Evolutionary conservation across 2,113 vertebrate species (phyloP), one percentile per base, ranked within the genome.

Genomic region (Nannobrachium achirus): DNA sequence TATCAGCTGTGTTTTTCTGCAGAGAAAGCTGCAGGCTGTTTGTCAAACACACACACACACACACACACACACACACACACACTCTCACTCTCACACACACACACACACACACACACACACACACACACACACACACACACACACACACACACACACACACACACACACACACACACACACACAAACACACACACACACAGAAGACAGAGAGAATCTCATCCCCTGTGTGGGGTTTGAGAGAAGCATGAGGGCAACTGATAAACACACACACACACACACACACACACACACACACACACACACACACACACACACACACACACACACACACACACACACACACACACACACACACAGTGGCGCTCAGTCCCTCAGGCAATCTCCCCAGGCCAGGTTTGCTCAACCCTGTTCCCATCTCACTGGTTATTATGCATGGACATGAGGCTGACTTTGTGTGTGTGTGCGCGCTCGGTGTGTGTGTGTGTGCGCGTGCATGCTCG

Each of bases 361-460:
- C n/a, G 16, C 50, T 16, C 50, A 16, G 7, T 63, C 67, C 56
- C 51, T 16, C 39, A 56, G 73, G 33, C 51, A 11, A 14, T 74
- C 33, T 85, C 69, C 50, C 57, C 63, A 45, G 73, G 61, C 66
- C 20, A 51, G 48, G 44, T 67, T 75, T 57, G 56, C 64, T 71
- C 59, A 71, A 42, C 59, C 63, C 69, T 71, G 46, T 80, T 75
- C n/a, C 67, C 61, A 82, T 75, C 72, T 64, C 66, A 44, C 41
- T 44, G 4, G 57, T 81, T 66, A 76, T 78, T 76, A 76, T 86
- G 63, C 56, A 57, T 19, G 6, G 57, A 63, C 76, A 74, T 49
- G 75, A 46, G 41, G 10, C 53, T 57, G 42, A 10, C 8, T 81
- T 42, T 76, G 69, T 59, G 69, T 69, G 9, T 73, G 66, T 55